Evolutionary conservation across 2,797 vertebrate genomes (phyloP).

Genomic region (Neosilurus mollespiculum): DNA sequence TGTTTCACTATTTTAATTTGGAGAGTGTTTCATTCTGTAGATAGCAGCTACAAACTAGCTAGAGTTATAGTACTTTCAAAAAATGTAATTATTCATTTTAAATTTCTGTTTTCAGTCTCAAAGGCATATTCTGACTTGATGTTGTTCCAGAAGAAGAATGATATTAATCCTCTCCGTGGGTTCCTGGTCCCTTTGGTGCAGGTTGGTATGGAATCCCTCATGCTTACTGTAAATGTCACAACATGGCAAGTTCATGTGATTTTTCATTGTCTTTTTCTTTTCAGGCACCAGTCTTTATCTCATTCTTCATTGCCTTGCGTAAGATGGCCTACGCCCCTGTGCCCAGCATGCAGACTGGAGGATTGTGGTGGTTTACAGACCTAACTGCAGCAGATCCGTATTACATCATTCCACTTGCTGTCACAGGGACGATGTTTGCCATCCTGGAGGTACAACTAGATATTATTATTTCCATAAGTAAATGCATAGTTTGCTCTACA

Average conservation of each 20-base stretch:
- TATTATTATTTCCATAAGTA: neutral
- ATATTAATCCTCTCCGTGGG: slow-evolving; percentile 79
- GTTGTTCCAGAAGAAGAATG: slow-evolving; percentile 84
- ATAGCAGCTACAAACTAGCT: neutral
- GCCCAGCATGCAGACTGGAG: slow-evolving; percentile 85
- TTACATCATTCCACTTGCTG: slow-evolving; percentile 78
- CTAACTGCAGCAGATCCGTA: slow-evolving; percentile 80
- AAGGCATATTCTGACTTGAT: slow-evolving; percentile 80
- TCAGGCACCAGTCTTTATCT: slow-evolving; percentile 85
- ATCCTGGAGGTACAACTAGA: slow-evolving; percentile 78
- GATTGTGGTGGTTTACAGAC: slow-evolving; percentile 83
- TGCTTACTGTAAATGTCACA: neutral
- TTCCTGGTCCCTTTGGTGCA: slow-evolving; percentile 84
- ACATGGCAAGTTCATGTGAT: neutral
- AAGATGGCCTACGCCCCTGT: slow-evolving; percentile 88
- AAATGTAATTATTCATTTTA: neutral
- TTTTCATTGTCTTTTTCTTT: neutral
- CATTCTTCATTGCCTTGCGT: slow-evolving; percentile 87
- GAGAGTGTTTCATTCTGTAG: neutral
- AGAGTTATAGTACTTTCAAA: neutral
- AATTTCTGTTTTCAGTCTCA: slow-evolving; percentile 68
- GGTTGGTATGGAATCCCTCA: slow-evolving; percentile 66
- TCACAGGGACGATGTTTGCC: slow-evolving; percentile 83
- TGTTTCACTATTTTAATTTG: neutral
- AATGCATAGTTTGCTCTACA: neutral